A percentile compares a stretch with the other conserved stretches of the same genome.
Conservation (phyloP, 2,113 vertebrate genomes). For the Papio anubis region DNA sequence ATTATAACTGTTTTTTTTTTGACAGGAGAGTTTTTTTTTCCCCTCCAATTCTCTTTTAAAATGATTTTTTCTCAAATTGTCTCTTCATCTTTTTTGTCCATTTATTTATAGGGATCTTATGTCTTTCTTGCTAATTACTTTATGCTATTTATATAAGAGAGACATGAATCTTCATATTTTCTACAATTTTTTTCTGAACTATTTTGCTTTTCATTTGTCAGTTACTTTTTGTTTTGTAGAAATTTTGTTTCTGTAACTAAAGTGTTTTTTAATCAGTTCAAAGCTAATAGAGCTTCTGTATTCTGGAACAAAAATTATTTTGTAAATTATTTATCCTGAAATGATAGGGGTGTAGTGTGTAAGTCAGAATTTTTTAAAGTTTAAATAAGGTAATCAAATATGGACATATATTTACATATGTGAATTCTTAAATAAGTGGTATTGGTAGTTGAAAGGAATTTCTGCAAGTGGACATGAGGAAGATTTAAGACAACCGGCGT, state of each 20-base stretch:
- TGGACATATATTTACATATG: neutral
- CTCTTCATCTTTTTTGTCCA: neutral
- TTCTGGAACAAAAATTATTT: neutral
- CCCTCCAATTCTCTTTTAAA: neutral
- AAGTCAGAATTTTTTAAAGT: neutral
- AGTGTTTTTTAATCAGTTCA: neutral
- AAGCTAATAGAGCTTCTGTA: neutral
- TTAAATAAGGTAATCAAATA: neutral
- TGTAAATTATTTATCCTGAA: neutral
- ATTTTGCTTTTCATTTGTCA: neutral
- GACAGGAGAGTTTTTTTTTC: neutral
- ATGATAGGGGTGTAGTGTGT: neutral
- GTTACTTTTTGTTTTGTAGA: neutral
- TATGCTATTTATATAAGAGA: neutral
- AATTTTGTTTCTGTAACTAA: neutral
- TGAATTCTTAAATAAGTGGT: neutral
- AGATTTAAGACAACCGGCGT: constrained; percentile 1
- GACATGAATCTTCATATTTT: neutral
- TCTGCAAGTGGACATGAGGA: neutral
- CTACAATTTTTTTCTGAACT: neutral
- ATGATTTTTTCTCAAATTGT: neutral
- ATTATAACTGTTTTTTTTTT: neutral
- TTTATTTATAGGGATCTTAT: neutral
- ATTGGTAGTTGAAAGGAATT: neutral
- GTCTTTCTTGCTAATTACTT: neutral